phyloP scores from a whole-genome alignment of 2,797 vertebrate species.

The Onychomys leucogaster region DNA sequence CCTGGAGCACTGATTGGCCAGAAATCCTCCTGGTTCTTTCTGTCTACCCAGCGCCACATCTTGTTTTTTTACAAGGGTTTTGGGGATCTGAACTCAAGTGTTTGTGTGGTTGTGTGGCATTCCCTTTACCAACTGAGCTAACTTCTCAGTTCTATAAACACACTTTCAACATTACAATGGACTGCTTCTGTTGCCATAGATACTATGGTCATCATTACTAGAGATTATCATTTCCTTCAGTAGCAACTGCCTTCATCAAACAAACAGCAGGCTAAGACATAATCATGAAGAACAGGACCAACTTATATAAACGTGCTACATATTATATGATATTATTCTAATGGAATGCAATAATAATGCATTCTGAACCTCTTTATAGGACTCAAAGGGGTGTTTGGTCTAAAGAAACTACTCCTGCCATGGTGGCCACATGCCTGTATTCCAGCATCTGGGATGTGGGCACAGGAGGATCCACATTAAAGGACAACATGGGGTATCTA shows the following conservation, averaged over 20 bases:
- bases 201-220: neutral
- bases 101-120: neutral
- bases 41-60: neutral
- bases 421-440: neutral
- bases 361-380: slow-evolving; percentile 18
- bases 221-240: neutral
- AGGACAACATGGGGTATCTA: neutral
- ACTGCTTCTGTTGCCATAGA: neutral
- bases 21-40: neutral
- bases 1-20: neutral
- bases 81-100: neutral
- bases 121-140: neutral
- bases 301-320: neutral
- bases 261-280: neutral
- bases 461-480: neutral
- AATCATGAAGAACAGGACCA: neutral
- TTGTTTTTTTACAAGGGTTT: neutral
- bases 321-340: slow-evolving; percentile 16
- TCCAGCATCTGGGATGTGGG: neutral
- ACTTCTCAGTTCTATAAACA: neutral
- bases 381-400: neutral
- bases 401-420: neutral
- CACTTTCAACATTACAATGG: neutral
- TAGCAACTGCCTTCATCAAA: neutral
- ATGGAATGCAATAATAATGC: slow-evolving; percentile 45